A percentile compares a stretch with the other conserved stretches of the same genome.
These are phyloP conservation scores for Galerucella pusilla DNA, from an alignment of 2,888 invertebrate species.

Conservation along the genomic window DNA sequence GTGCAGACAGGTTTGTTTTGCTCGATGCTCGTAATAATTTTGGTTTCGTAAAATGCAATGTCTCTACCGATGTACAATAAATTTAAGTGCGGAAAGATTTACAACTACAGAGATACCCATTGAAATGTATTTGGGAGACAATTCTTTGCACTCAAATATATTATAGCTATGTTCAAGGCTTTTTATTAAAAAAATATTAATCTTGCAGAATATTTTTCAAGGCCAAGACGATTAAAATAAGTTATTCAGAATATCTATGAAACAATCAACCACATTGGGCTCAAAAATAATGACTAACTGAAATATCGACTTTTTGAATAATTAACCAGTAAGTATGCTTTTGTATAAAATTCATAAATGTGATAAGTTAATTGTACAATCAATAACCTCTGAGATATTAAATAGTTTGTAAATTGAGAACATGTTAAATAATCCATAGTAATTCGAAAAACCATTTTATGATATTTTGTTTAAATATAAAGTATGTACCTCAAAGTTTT, in stretches of 20 bases:
- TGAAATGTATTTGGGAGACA: background rate
- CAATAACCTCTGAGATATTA: background rate
- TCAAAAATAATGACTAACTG: no score
- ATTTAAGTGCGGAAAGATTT: background rate
- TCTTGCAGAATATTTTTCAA: no score
- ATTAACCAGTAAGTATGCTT: no score
- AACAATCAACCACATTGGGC: no score
- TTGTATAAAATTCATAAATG: background rate
- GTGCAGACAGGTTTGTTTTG: background rate
- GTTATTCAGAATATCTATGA: no score
- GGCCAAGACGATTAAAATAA: no score
- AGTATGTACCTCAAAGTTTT: no score
- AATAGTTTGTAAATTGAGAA: background rate
- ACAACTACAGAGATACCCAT: background rate
- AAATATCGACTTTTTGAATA: no score
- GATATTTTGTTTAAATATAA: no score
- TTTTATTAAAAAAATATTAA: no score
- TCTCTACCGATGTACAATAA: background rate
- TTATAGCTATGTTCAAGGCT: no score
- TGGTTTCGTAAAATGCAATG: background rate
- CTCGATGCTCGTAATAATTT: background rate
- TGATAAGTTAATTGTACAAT: background rate
- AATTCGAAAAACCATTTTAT: background rate
- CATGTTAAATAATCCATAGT: background rate
- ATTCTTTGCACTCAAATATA: no score